phyloP scores from a whole-genome alignment of 2,888 invertebrate species.

The Drosophila testacea region DNA sequence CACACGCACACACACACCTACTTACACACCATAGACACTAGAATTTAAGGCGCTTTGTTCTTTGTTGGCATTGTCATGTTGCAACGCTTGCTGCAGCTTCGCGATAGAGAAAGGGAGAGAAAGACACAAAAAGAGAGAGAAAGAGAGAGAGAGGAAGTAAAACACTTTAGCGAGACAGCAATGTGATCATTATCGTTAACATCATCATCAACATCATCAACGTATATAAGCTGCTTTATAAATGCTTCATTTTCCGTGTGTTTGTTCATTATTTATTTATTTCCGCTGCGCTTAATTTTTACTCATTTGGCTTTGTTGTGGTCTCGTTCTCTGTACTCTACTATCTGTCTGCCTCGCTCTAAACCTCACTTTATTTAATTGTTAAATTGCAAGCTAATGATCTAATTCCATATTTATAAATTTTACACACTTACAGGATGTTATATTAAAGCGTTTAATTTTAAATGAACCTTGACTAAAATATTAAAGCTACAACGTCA shows the following conservation, averaged over 20 bases:
- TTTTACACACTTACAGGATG: constrained; percentile 17
- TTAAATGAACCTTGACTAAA: not conserved
- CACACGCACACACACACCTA: constrained; percentile 27
- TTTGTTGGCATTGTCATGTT: constrained; percentile 51
- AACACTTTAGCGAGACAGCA: constrained; percentile 25
- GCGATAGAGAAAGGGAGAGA: not conserved
- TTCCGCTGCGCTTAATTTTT: constrained; percentile 52
- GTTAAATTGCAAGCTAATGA: constrained; percentile 51
- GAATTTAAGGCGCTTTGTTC: constrained; percentile 66
- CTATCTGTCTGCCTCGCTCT: not conserved
- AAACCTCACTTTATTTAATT: constrained; percentile 39
- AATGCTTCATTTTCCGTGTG: constrained; percentile 57
- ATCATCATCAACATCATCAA: constrained; percentile 30
- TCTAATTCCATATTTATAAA: constrained; percentile 61
- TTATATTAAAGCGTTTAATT: constrained; percentile 9
- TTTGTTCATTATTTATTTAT: constrained; percentile 68
- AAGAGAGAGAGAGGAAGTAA: not conserved
- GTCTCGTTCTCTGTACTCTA: constrained; percentile 6
- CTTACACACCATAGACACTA: constrained; percentile 17
- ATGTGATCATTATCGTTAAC: constrained; percentile 12
- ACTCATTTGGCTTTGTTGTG: constrained; percentile 38
- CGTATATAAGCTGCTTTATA: constrained; percentile 67
- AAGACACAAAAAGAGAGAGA: not conserved
- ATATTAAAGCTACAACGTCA: not conserved
- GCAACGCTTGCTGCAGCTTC: constrained; percentile 42